Evolutionary conservation across 2,888 invertebrate genomes (phyloP).

Genomic region (Lasioglossum malachurum): DNA sequence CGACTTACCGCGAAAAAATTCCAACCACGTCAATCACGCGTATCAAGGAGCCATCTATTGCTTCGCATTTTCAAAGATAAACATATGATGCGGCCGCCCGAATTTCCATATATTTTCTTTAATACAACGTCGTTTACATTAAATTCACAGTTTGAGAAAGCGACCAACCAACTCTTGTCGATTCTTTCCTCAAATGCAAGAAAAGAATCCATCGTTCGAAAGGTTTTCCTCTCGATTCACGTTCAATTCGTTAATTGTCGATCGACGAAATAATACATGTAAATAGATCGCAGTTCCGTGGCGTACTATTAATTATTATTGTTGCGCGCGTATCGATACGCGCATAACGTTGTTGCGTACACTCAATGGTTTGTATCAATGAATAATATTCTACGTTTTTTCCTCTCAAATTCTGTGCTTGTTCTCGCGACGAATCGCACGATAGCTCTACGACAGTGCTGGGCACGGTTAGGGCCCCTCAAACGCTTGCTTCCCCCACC

Average conservation of each 20-base stretch:
- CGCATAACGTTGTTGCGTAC: constrained; percentile 57
- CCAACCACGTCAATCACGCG: constrained; percentile 54
- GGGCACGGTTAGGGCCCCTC: no score
- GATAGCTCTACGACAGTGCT: no score
- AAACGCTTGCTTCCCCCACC: no score
- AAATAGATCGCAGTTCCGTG: constrained; percentile 41
- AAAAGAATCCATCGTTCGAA: not conserved
- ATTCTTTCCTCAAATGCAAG: not conserved
- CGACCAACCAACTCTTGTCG: constrained; percentile 28
- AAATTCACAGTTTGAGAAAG: constrained; percentile 46
- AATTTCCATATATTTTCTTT: constrained; percentile 24
- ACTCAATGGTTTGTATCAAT: constrained; percentile 6
- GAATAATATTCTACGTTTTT: not conserved
- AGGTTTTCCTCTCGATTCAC: not conserved
- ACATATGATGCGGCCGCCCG: constrained; percentile 37
- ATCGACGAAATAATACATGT: constrained; percentile 38
- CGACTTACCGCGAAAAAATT: constrained; percentile 41
- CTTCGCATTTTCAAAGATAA: constrained; percentile 53
- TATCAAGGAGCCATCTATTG: constrained; percentile 63
- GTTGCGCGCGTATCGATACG: constrained; percentile 43
- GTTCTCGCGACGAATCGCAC: no score
- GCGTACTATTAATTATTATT: constrained; percentile 37
- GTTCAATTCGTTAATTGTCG: constrained; percentile 3
- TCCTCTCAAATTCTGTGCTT: not conserved
- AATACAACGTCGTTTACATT: constrained; percentile 46